phyloP scores from a whole-genome alignment of 1,140 invertebrate genomes.

The Drosophila sproati region DNA sequence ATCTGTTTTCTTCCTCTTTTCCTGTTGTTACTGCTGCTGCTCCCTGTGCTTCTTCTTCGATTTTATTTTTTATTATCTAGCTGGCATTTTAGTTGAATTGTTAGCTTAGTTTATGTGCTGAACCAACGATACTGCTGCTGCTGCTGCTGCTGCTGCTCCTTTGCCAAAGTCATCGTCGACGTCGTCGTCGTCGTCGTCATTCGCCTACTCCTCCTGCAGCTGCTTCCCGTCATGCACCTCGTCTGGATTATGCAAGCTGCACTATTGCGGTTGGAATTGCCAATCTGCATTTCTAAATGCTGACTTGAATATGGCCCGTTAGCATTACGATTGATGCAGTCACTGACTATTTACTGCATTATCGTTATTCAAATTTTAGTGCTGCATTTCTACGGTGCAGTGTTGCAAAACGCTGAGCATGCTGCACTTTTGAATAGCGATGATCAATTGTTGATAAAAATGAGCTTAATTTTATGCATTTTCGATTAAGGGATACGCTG shows the following conservation, averaged over 20 bases:
- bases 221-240: neutral
- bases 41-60: conserved; percentile 57
- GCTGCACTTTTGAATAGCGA: neutral
- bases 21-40: conserved; percentile 22
- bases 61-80: conserved; percentile 79
- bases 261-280: conserved; percentile 17
- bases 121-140: neutral
- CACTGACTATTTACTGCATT: conserved; percentile 25
- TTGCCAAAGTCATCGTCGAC: neutral
- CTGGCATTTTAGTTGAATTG: conserved; percentile 82
- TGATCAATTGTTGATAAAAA: conserved; percentile 4
- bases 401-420: conserved; percentile 25
- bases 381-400: conserved; percentile 3
- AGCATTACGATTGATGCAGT: conserved; percentile 43
- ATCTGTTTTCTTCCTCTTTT: conserved; percentile 11
- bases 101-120: conserved; percentile 69
- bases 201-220: conserved; percentile 1
- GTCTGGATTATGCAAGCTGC: conserved; percentile 58
- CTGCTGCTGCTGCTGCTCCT: conserved; percentile 11
- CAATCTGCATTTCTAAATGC: conserved; percentile 66
- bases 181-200: neutral
- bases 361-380: conserved; percentile 20
- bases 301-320: conserved; percentile 24
- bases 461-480: neutral
- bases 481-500: no score